These are phyloP conservation scores for Dorcus hopei DNA, from an alignment of 2,888 invertebrate genomes.

Conservation along the genomic window DNA sequence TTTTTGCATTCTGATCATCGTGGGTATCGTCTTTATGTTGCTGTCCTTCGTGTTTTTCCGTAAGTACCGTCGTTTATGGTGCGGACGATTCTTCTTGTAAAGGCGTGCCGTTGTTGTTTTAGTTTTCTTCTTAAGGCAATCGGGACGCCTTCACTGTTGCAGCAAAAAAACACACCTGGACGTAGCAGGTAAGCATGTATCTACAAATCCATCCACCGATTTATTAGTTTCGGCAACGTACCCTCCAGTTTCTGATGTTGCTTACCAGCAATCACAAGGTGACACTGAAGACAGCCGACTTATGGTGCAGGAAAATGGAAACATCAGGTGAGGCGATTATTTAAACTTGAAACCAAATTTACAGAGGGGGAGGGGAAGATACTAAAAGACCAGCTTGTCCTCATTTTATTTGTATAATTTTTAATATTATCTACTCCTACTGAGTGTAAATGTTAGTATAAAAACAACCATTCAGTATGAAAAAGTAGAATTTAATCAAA, in stretches of 20 bases:
- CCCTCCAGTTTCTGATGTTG: constrained; percentile 70
- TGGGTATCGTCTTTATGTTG: constrained; percentile 8
- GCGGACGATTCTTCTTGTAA: no score
- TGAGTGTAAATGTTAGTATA: no score
- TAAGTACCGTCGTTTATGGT: background rate
- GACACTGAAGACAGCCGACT: constrained; percentile 70
- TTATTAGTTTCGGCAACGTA: constrained; percentile 73
- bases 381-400: no score
- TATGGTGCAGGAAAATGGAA: constrained; percentile 68
- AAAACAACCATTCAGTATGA: no score
- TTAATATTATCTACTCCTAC: no score
- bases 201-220: constrained; percentile 70
- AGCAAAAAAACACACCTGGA: constrained; percentile 48
- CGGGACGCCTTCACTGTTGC: constrained; percentile 42
- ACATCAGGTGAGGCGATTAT: constrained; percentile 54
- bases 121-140: constrained; percentile 43
- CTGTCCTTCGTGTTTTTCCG: constrained; percentile 8
- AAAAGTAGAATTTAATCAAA: no score
- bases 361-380: background rate
- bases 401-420: no score
- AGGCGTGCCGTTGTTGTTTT: constrained; percentile 13
- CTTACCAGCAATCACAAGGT: constrained; percentile 60
- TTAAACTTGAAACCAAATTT: background rate
- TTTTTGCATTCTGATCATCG: constrained; percentile 7
- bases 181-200: constrained; percentile 51